Base-by-base conservation (phyloP, 2,888 invertebrate genomes). In the Xestia sexstrigata region DNA sequence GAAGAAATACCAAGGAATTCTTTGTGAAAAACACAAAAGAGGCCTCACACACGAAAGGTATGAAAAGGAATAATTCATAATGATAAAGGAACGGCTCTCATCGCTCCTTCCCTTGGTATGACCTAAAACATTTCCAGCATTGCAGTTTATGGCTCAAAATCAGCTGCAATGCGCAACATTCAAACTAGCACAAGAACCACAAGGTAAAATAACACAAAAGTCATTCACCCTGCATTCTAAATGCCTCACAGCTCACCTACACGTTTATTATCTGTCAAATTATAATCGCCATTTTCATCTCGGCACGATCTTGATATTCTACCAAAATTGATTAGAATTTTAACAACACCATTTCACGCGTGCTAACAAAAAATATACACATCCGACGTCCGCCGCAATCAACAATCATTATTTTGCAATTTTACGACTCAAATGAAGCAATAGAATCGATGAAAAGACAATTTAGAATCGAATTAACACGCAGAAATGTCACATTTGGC, bases 401-500 rank as follows among this genome's bases (percentile, higher is more conserved):
- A 87, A 86, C 86, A 87, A 86, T 81, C 89, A 90, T 91, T 88
- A 90, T 89, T 89, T 88, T 83, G 73, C 88, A 87, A 90, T 87
- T 90, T 90, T 88, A 91, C 72, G 82, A 85, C 78, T 83, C 86
- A 92, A 95, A 94, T 93, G 91, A 94, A 94, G 92, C 87, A 90
- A 91, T 94, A 91, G 89, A 94, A 95, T 95, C 94, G 92, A 94
- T 94, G 86, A 88, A 92, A 92, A 89, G 89, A 89, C 91, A 90
- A 94, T 93, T 91, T 88, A 88, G 88, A 90, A 90, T 89, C 90
- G 88, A 93, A 93, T 92, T 93, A 93, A 75, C 92, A 90, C 92
- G 91, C 87, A 92, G 89, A 93, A 93, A 95, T 92, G 96, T 95
- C 96, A 96, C 81, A 94, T 95, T 96, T 95, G 93, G 94, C 96